Evolutionary conservation across 2,797 vertebrate genomes (phyloP).

Genomic region (Euphonia xanthogaster): DNA sequence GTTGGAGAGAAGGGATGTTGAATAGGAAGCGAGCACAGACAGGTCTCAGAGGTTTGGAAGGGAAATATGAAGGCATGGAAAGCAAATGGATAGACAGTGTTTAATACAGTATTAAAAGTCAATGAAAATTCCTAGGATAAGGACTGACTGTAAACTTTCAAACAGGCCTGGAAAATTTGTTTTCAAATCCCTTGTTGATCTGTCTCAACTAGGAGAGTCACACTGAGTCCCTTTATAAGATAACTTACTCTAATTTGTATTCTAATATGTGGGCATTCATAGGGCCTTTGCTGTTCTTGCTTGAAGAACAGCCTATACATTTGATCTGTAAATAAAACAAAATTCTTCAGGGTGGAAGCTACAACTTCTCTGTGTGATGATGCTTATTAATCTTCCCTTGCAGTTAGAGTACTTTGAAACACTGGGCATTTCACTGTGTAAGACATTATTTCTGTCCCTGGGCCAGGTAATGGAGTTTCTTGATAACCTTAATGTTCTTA

Average conservation of each 20-base stretch:
- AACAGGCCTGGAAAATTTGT: neutral
- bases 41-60: neutral
- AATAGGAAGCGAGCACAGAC: neutral
- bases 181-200: neutral
- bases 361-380: neutral
- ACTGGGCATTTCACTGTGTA: neutral
- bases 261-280: neutral
- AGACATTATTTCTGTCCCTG: neutral
- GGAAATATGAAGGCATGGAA: neutral
- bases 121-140: neutral
- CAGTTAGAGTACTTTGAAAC: neutral
- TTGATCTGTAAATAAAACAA: neutral
- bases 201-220: neutral
- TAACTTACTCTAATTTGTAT: neutral
- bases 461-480: neutral
- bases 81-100: neutral
- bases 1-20: neutral
- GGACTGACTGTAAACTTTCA: neutral
- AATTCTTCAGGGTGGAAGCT: neutral
- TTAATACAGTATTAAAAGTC: neutral
- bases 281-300: neutral
- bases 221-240: neutral
- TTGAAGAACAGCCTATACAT: neutral
- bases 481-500: slow-evolving; percentile 7
- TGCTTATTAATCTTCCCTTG: neutral